Base-by-base conservation (phyloP, 2,113 vertebrate genomes). In the Leucoraja erinaceus region DNA sequence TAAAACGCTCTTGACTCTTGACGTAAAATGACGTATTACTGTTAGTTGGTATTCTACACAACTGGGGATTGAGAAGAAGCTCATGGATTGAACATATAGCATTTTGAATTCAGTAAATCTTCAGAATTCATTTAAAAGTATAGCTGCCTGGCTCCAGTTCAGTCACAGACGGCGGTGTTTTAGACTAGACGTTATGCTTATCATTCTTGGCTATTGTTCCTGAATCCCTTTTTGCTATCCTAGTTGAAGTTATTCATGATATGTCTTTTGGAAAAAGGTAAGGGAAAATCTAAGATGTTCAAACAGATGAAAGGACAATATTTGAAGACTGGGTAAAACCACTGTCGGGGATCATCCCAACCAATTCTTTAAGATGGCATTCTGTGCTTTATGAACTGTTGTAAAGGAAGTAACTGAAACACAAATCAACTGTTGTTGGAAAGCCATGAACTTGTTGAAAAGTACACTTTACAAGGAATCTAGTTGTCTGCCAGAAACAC, bases 51-150 rank as follows among this genome's bases (percentile, higher is more conserved):
- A 20, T 90, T 11, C 22, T 66, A 1, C 63, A 90, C 31, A 90
- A 33, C 86, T 56, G 18, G 47, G 3, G 10, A 90, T 33, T 90
- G 61, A 68, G 47, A 61, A 18, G 68, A 3, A 31, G 31, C 3
- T 18, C 61, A 33, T 9, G 3, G 18, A 5, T 12, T n/a, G 63
- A 66, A 31, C 56, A 90, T 66, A 28, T 11, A 63, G 11, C 31
- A 90, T n/a, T 90, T 90, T 90, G 16, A 90, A 66, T 68, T 90
- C 86, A 18, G 16, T 31, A 61, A 90, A 90, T 68, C 61, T 68
- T 90, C 86, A 90, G 61, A 56, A 38, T 33, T 90, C 56, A 68
- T 90, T 63, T 33, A 90, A n/a, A 31, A 68, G 12, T 66, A 61
- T 31, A 90, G n/a, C n/a, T 33, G n/a, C n/a, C 22, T n/a, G 28